Percentiles rank a stretch among this genome's conserved stretches.
Evolutionary conservation across 1,140 invertebrate species (phyloP).

Genomic region (Streblospio benedicti): DNA sequence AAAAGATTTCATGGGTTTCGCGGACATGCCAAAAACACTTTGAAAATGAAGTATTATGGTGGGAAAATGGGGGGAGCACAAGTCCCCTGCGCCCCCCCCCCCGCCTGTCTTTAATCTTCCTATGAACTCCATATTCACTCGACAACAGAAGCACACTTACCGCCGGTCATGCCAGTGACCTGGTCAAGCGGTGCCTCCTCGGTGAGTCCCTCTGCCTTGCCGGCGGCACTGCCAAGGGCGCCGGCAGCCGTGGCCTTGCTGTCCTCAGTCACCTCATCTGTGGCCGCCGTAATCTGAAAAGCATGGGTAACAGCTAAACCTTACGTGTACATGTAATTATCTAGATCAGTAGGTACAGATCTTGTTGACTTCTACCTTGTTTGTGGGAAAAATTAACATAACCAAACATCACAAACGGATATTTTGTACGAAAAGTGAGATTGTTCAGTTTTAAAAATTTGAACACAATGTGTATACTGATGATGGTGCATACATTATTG

Average conservation of each 20-base stretch:
- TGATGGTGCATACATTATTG: too few species aligned
- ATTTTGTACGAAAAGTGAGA: background rate
- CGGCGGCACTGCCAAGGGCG: constrained; percentile 23
- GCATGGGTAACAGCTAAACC: constrained; percentile 13
- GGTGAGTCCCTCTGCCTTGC: constrained; percentile 21
- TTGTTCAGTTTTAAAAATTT: too few species aligned
- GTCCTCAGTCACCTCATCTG: constrained; percentile 18
- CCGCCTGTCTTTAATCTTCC: background rate
- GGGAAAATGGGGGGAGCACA: background rate
- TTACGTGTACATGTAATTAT: background rate
- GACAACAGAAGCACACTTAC: constrained; percentile 22
- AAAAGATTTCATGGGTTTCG: too few species aligned
- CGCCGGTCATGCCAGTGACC: constrained; percentile 22
- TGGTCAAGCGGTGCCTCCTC: constrained; percentile 19
- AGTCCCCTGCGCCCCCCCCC: background rate
- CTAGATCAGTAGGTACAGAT: background rate
- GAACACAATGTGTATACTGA: too few species aligned
- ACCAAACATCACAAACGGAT: background rate
- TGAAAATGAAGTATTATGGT: background rate
- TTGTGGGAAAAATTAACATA: background rate
- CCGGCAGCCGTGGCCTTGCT: constrained; percentile 21
- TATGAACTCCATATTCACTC: constrained; percentile 9
- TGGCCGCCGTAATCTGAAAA: constrained; percentile 16
- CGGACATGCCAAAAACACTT: background rate
- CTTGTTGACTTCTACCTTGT: background rate